These are phyloP conservation scores for Perca flavescens DNA, from an alignment of 2,113 vertebrate species.

Conservation along the genomic window DNA sequence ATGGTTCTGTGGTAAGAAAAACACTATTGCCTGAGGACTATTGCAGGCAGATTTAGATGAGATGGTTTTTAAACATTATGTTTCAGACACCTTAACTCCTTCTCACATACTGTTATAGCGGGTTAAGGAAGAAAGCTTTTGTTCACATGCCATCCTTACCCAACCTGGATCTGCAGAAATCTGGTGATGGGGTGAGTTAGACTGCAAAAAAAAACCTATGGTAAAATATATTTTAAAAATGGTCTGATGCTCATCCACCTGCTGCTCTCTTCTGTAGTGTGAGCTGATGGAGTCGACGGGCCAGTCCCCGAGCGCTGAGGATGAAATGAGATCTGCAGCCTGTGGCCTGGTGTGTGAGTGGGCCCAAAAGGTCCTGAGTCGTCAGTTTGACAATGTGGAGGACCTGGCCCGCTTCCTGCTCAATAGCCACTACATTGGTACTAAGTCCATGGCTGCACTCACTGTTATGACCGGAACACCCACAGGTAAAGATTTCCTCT, in stretches of 20 bases:
- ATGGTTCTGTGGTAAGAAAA: neutral
- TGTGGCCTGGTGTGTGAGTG: conserved; percentile 98
- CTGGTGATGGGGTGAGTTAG: conserved; percentile 93
- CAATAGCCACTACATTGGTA: conserved; percentile 97
- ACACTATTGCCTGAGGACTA: too few species aligned
- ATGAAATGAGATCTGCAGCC: conserved; percentile 94
- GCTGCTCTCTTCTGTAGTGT: conserved; percentile 85
- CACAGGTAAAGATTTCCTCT: conserved; percentile 61
- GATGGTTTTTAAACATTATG: neutral
- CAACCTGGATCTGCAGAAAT: conserved; percentile 96
- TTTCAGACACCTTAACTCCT: conserved; percentile 87
- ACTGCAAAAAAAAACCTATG: neutral
- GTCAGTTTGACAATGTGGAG: conserved; percentile 95
- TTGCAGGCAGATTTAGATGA: too few species aligned
- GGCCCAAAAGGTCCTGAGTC: conserved; percentile 98
- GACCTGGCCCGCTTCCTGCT: conserved; percentile 98
- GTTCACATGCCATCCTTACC: conserved; percentile 98
- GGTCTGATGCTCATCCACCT: neutral
- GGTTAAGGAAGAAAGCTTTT: conserved; percentile 98
- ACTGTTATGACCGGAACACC: conserved; percentile 94
- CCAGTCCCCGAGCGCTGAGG: conserved; percentile 92
- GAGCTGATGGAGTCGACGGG: conserved; percentile 92
- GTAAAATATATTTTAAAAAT: neutral
- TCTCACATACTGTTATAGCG: conserved; percentile 98
- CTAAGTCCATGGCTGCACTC: conserved; percentile 96